These are phyloP conservation scores for Polymixis lichenea DNA, from an alignment of 2,888 invertebrate species.

Conservation along the genomic window DNA sequence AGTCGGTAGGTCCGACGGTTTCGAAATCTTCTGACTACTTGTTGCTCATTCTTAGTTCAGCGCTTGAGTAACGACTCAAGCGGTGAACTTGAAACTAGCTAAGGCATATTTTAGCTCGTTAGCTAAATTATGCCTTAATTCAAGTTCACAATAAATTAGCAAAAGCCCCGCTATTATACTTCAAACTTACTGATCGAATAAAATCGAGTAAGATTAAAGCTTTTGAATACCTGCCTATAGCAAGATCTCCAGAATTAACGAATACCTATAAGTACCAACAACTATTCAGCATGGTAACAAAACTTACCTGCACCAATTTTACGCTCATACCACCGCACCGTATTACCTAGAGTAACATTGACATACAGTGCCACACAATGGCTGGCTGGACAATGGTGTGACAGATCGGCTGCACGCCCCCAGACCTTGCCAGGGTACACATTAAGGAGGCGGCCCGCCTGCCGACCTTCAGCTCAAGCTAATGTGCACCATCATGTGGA, in stretches of 20 bases:
- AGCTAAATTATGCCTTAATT: neutral
- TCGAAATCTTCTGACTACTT: neutral
- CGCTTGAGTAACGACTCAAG: too few species aligned
- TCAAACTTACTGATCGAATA: neutral
- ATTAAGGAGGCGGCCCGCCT: constrained; percentile 45
- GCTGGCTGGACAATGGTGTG: constrained; percentile 55
- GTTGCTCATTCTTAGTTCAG: neutral
- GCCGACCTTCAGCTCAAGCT: constrained; percentile 49
- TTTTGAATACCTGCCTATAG: neutral
- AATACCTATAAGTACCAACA: neutral
- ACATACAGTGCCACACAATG: constrained; percentile 44
- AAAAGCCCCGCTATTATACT: neutral
- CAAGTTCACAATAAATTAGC: neutral
- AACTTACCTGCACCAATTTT: neutral
- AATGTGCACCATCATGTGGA: constrained; percentile 56
- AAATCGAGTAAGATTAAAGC: neutral
- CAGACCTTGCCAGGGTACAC: constrained; percentile 48
- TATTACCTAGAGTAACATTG: constrained; percentile 45
- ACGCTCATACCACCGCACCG: neutral
- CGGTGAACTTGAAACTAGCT: too few species aligned
- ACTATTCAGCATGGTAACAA: neutral
- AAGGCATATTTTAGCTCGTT: too few species aligned
- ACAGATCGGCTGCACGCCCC: constrained; percentile 59
- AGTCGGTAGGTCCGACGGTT: neutral
- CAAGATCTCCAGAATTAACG: neutral